Evolutionary conservation across 2,797 vertebrate genomes (phyloP), one percentile per base, ranked within the genome.

Genomic region (Liparis tanakae): DNA sequence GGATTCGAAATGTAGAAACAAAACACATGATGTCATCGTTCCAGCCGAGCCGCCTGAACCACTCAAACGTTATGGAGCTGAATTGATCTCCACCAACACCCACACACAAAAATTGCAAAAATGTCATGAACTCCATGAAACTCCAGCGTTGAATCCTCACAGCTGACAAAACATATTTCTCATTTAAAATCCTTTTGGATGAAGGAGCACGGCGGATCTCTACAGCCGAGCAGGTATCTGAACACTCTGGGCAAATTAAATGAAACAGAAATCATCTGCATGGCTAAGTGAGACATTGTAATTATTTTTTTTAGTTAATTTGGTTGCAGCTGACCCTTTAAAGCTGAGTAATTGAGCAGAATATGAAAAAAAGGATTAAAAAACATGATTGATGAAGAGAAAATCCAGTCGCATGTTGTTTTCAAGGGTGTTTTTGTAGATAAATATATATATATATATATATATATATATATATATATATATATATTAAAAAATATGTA

Each of bases 321-420:
- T 81, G 44, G 33, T 60, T 63, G 72, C 39, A 81, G 64, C 4
- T 72, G 86, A 87, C 83, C 86, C 83, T 53, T 59, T 59, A 50
- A 71, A 69, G 73, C 58, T 13, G 80, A 63, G 80, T 75, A 85
- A 90, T 80, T 81, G 85, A 84, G 82, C 73, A 67, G 75, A 80
- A 85, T 77, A 65, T 69, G 61, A 74, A 74, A 77, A 72, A 46
- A 46, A 55, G 54, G 46, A 70, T 71, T 20, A 68, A 30, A 66
- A 66, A 46, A 20, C 44, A 9, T 54, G 66, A 81, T 56, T 82
- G 70, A 71, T 76, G 67, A 76, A 30, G 36, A 41, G 67, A 54
- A 62, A 78, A 79, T 53, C 51, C 18, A 15, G 59, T 20, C 30
- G 14, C 18, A 41, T 70, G 44, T 51, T 25, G n/a, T 44, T 79